These are phyloP conservation scores for Drosophila chauvacae DNA, from an alignment of 1,140 invertebrate genomes.

Conservation along the genomic window DNA sequence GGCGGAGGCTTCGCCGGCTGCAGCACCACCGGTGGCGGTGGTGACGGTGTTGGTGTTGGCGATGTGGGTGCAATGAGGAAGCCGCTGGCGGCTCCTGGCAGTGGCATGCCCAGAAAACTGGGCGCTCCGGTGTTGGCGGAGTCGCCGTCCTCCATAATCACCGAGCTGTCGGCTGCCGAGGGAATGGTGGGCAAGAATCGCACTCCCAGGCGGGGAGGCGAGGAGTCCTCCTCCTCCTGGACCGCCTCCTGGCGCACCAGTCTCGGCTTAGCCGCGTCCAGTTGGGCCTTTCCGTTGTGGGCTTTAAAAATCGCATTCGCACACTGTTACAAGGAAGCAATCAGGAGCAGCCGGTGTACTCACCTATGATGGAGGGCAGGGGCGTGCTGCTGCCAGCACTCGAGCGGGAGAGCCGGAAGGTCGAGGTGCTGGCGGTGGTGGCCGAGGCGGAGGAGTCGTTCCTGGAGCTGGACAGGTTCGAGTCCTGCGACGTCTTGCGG, in stretches of 20 bases:
- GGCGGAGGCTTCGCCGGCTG: constrained; percentile 72
- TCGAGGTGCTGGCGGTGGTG: constrained; percentile 93
- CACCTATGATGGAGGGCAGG: constrained; percentile 78
- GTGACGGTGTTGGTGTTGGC: neutral
- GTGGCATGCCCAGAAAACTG: constrained; percentile 65
- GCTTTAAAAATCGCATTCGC: constrained; percentile 42
- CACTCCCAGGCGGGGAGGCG: constrained; percentile 88
- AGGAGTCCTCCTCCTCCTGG: constrained; percentile 88
- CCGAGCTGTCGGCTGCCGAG: constrained; percentile 92
- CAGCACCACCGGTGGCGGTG: constrained; percentile 21
- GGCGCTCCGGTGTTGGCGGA: constrained; percentile 56
- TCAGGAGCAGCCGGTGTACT: neutral
- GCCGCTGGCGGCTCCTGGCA: constrained; percentile 67
- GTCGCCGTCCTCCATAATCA: constrained; percentile 89
- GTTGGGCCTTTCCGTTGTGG: constrained; percentile 70
- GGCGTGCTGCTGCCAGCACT: constrained; percentile 87
- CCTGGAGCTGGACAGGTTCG: constrained; percentile 93
- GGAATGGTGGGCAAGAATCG: constrained; percentile 91
- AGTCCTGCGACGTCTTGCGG: constrained; percentile 95
- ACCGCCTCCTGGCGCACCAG: constrained; percentile 91
- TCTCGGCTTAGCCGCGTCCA: constrained; percentile 85
- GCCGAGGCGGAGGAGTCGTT: constrained; percentile 94
- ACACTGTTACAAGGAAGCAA: neutral
- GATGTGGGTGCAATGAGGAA: constrained; percentile 53
- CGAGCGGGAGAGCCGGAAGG: constrained; percentile 92